These are phyloP conservation scores for Globodera ellingtonae DNA, from an alignment of 1,140 invertebrate genomes.

Conservation along the genomic window DNA sequence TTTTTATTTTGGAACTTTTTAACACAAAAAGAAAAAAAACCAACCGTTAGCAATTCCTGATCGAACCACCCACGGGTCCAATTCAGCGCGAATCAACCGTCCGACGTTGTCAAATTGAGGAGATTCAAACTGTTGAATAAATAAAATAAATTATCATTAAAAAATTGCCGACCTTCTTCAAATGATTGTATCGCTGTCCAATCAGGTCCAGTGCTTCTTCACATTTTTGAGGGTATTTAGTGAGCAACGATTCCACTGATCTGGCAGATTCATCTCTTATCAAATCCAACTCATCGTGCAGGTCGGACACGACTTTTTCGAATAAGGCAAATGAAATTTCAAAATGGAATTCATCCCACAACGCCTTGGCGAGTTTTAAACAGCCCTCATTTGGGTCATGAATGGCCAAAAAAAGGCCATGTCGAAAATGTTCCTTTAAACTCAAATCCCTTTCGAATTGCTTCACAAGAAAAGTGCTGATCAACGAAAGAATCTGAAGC, in stretches of 20 bases:
- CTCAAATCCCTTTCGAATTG: slow-evolving; percentile 68
- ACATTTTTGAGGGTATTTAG: slow-evolving; percentile 36
- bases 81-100: slow-evolving; percentile 78
- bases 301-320: not conserved
- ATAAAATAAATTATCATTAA: slow-evolving; percentile 33
- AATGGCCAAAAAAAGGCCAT: slow-evolving; percentile 65
- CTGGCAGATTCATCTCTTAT: slow-evolving; percentile 27
- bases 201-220: slow-evolving; percentile 68
- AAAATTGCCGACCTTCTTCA: slow-evolving; percentile 70
- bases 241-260: slow-evolving; percentile 20
- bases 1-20: slow-evolving; percentile 65
- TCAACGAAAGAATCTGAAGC: slow-evolving; percentile 16
- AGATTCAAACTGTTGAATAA: slow-evolving; percentile 75
- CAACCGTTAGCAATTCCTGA: slow-evolving; percentile 78
- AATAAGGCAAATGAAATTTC: slow-evolving; percentile 27
- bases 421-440: slow-evolving; percentile 72
- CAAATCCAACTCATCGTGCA: slow-evolving; percentile 10
- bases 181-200: slow-evolving; percentile 78
- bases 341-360: slow-evolving; percentile 39
- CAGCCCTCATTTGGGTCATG: slow-evolving; percentile 65
- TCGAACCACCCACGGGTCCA: slow-evolving; percentile 83
- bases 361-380: slow-evolving; percentile 59
- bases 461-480: slow-evolving; percentile 10
- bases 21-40: not conserved
- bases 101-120: slow-evolving; percentile 86